Percentiles rank a stretch among this genome's conserved stretches.
Evolutionary conservation across 2,888 invertebrate genomes (phyloP).

Genomic region (Notodonta dromedarius): DNA sequence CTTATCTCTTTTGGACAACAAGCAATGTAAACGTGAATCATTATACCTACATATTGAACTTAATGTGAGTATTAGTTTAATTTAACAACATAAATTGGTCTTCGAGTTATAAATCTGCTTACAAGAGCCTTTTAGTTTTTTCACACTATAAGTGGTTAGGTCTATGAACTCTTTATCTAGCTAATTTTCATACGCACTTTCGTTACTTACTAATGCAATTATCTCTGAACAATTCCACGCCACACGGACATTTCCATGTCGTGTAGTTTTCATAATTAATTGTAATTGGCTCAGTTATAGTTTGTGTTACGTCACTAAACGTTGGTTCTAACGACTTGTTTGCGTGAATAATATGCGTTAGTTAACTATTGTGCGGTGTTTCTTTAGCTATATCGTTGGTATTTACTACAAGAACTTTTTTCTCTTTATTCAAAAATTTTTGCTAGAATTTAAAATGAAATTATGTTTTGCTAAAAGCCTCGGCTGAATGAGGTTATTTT

Average conservation of each 20-base stretch:
- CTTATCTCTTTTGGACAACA: too few relatives aligned
- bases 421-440: not conserved
- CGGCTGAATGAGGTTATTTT: too few relatives aligned
- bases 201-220: constrained; percentile 4
- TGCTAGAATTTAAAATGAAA: too few relatives aligned
- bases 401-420: not conserved
- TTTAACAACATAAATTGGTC: too few relatives aligned
- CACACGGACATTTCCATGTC: constrained; percentile 5
- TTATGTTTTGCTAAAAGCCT: not conserved
- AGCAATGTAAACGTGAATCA: too few relatives aligned
- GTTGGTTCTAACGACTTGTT: constrained; percentile 23
- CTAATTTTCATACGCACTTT: constrained; percentile 1
- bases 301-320: constrained; percentile 16
- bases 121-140: too few relatives aligned
- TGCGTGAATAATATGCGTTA: constrained; percentile 24
- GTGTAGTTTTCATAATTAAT: constrained; percentile 18
- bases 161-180: too few relatives aligned
- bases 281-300: constrained; percentile 13
- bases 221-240: constrained; percentile 1
- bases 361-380: not conserved
- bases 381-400: not conserved
- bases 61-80: too few relatives aligned
- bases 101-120: too few relatives aligned
- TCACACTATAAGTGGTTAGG: too few relatives aligned
- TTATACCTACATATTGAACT: too few relatives aligned